A percentile compares a stretch with the other conserved stretches of the same genome.
Evolutionary conservation across 2,113 vertebrate species (phyloP).

Genomic region (Centrocercus urophasianus): DNA sequence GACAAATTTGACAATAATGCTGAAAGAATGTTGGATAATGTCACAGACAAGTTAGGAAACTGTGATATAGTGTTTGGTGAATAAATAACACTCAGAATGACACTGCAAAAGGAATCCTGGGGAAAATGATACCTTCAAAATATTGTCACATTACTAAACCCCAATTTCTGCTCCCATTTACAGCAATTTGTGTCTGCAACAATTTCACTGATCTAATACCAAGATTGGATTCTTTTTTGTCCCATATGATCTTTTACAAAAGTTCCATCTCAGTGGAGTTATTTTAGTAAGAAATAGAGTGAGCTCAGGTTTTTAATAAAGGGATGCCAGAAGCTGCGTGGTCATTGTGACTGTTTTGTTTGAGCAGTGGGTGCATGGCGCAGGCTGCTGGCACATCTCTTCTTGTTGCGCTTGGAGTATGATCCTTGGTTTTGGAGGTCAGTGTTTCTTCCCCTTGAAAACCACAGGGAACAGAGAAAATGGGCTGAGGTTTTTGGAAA

Average conservation of each 20-base stretch:
- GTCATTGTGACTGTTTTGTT: neutral
- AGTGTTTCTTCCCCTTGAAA: neutral
- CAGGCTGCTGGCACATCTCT: neutral
- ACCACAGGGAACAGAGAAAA: neutral
- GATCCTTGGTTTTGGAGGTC: neutral
- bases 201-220: neutral
- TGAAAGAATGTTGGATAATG: slow-evolving; percentile 25
- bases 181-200: neutral
- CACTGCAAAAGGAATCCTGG: slow-evolving; percentile 2
- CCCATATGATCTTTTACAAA: neutral
- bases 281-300: neutral
- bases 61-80: slow-evolving; percentile 19
- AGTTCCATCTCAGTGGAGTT: neutral
- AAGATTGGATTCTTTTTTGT: slow-evolving; percentile 1
- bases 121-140: neutral
- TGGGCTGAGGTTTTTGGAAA: neutral
- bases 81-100: slow-evolving; percentile 15
- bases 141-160: slow-evolving; percentile 15
- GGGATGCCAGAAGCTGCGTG: neutral
- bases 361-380: neutral
- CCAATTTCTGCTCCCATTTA: neutral
- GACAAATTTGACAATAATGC: slow-evolving; percentile 41
- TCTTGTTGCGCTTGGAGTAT: neutral
- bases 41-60: slow-evolving; percentile 24
- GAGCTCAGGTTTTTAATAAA: neutral